Percentiles rank a stretch among this genome's conserved stretches.
phyloP scores from a whole-genome alignment of 2,113 vertebrate genomes.

The Chroicocephalus ridibundus region DNA sequence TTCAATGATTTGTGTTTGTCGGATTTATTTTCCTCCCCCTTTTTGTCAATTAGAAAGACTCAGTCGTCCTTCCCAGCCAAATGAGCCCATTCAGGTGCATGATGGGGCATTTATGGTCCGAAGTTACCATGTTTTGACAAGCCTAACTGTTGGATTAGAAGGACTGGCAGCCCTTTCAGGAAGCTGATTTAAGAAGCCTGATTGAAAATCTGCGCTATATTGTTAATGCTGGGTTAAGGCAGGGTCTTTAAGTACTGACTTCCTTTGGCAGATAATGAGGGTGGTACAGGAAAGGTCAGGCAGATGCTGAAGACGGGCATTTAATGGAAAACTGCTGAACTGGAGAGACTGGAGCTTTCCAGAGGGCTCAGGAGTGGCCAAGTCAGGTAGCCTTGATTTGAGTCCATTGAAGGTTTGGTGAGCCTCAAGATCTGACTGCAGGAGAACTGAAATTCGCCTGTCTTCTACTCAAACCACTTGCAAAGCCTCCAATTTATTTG shows the following conservation, averaged over 20 bases:
- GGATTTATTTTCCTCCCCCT: not conserved
- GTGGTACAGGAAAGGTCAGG: not conserved
- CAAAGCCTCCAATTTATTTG: not conserved
- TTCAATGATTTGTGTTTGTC: not conserved
- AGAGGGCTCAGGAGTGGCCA: not conserved
- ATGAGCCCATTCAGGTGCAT: not conserved
- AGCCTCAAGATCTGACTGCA: not conserved
- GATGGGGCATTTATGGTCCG: not conserved
- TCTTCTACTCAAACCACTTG: not conserved
- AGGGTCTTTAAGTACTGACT: not conserved
- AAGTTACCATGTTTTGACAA: not conserved
- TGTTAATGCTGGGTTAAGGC: not conserved
- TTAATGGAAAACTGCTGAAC: not conserved
- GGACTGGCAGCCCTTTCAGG: not conserved
- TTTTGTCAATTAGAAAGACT: not conserved
- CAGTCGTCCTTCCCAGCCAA: not conserved
- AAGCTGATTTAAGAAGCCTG: not conserved
- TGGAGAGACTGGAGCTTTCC: not conserved
- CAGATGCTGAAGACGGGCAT: not conserved
- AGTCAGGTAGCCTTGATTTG: not conserved
- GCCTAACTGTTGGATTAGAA: not conserved
- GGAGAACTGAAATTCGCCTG: not conserved
- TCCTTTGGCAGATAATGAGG: not conserved
- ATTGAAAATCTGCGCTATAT: not conserved
- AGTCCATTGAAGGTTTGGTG: not conserved